Base-by-base conservation (phyloP, 2,113 vertebrate genomes). In the Paedocypris sp. region DNA sequence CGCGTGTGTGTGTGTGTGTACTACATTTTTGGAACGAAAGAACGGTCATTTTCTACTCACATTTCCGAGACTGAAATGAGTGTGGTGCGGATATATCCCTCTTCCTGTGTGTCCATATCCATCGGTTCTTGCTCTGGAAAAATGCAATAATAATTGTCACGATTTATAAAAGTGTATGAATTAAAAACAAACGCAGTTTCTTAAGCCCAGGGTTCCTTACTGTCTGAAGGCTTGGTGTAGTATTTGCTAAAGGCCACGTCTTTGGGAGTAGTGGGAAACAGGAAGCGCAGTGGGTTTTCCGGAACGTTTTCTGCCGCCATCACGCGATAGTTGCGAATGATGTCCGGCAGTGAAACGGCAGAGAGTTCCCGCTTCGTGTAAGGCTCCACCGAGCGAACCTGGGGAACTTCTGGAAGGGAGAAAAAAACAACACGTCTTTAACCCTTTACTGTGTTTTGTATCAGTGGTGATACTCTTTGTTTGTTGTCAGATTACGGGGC, bases 31-130 rank as follows among this genome's bases (percentile, higher is more conserved):
- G n/a, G n/a, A n/a, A n/a, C n/a, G n/a, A n/a, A n/a, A n/a, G n/a
- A n/a, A n/a, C n/a, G n/a, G n/a, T n/a, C 28, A 16, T 26, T 28
- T 11, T 6, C 31, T 20, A 84, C 94, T 92, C 82, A 98, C 95
- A 97, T 91, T 91, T 97, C 91, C 23, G 95, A 98, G 32, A 98
- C 89, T 0, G 94, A 97, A 62, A 98, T 98, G 75, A 98, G 82
- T 58, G 92, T 92, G 0, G 94, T 98, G 80, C 88, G 94, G 83
- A 98, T 96, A 78, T 97, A 98, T 58, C 90, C 90, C 60, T 78
- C 83, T 36, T 81, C 82, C 54, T 82, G 77, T 42, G 92, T 92
- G 15, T 70, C 68, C 29, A 92, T 78, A 54, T 97, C 93, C 94
- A 95, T 97, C 0, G 91, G 91, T 61, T 97, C 95, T 7, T 80